Percentiles rank a stretch among this genome's conserved stretches.
Evolutionary conservation across 37 sponge, comb jelly and placozoan genomes (phyloP).

Genomic region (Petrosia ficiformis): DNA sequence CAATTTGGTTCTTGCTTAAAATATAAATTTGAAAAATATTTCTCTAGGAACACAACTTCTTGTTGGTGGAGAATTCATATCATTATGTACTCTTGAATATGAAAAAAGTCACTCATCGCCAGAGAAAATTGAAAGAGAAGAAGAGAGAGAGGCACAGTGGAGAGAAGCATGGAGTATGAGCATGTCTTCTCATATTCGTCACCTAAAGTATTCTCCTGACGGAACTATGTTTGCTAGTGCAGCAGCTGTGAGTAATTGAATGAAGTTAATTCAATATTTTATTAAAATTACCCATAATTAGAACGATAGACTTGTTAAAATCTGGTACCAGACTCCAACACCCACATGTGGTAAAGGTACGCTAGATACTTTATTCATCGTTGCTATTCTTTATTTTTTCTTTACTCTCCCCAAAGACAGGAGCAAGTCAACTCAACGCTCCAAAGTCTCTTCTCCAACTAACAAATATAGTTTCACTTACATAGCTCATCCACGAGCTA

Average conservation of each 20-base stretch:
- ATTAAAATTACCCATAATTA: constrained; percentile 3
- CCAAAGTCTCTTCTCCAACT: not conserved
- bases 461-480: constrained; percentile 55
- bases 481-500: constrained; percentile 70
- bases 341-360: not conserved
- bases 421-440: not conserved
- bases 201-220: constrained; percentile 68
- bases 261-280: constrained; percentile 2
- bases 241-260: constrained; percentile 44
- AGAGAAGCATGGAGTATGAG: constrained; percentile 43
- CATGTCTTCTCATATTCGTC: constrained; percentile 33
- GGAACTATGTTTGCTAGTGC: constrained; percentile 74
- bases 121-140: not conserved
- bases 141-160: constrained; percentile 18
- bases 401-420: not conserved
- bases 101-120: not conserved
- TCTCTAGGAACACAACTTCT: constrained; percentile 37
- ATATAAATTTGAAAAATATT: no score
- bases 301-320: constrained; percentile 78
- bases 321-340: constrained; percentile 56
- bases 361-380: not conserved
- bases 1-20: no score
- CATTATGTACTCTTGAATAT: constrained; percentile 29
- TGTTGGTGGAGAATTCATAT: constrained; percentile 43
- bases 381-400: not conserved